Conservation (phyloP, 2,888 invertebrate genomes). For the Busseola fusca region DNA sequence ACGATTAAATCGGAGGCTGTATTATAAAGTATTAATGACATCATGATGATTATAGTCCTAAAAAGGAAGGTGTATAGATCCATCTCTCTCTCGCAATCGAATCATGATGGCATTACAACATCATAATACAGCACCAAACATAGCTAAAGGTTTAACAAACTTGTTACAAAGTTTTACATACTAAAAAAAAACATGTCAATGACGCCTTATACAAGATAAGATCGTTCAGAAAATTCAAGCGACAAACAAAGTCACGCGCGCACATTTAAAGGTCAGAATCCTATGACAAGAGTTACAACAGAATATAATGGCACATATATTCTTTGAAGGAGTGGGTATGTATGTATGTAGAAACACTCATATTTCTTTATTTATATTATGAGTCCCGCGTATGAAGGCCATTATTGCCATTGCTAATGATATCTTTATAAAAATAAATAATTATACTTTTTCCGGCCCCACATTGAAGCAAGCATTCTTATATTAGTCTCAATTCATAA, state of each 20-base stretch:
- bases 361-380: background rate
- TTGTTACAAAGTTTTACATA: background rate
- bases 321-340: accelerated
- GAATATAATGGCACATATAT: background rate
- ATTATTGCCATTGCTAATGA: background rate
- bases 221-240: background rate
- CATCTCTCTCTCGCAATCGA: background rate
- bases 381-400: too few relatives aligned
- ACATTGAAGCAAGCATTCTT: too few relatives aligned
- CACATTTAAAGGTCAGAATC: background rate
- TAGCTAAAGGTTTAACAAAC: background rate
- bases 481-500: background rate
- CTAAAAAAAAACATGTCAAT: background rate
- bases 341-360: background rate
- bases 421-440: background rate
- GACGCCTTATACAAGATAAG: background rate
- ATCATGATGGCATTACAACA: background rate
- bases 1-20: background rate
- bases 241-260: background rate
- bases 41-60: too few relatives aligned
- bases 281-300: background rate
- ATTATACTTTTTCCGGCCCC: background rate
- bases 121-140: background rate
- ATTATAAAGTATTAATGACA: background rate
- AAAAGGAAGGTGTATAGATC: background rate